Conservation (phyloP, 1,140 invertebrate genomes). For the Aethina tumida region DNA sequence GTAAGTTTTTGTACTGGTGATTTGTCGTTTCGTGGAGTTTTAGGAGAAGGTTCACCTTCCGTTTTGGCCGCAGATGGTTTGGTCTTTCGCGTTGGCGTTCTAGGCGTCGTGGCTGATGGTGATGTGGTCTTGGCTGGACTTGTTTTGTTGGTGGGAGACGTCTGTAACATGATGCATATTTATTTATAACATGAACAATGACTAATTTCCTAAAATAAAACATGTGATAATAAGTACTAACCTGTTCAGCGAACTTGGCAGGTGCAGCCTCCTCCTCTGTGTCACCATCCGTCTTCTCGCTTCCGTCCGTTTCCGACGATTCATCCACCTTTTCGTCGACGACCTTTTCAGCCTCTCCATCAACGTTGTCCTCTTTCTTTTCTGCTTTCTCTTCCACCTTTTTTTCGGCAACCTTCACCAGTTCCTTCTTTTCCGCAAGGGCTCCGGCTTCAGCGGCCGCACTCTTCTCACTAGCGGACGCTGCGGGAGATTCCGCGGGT, state of each 20-base stretch:
- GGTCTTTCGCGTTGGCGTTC: constrained; percentile 37
- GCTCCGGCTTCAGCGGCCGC: constrained; percentile 4
- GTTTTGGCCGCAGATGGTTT: constrained; percentile 24
- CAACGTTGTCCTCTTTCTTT: no score
- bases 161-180: background rate
- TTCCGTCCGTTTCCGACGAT: background rate
- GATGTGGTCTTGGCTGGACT: background rate
- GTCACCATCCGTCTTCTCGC: background rate
- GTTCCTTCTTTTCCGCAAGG: constrained; percentile 6
- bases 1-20: constrained; percentile 19
- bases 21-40: constrained; percentile 32
- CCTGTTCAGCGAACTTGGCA: constrained; percentile 3
- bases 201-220: constrained; percentile 4
- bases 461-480: background rate
- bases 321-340: background rate
- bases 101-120: constrained; percentile 39
- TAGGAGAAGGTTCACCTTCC: constrained; percentile 32
- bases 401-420: constrained; percentile 6
- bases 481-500: constrained; percentile 4
- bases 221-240: constrained; percentile 2
- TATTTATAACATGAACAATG: constrained; percentile 1
- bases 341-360: constrained; percentile 6
- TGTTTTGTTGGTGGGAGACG: background rate
- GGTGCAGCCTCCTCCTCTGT: constrained; percentile 1
- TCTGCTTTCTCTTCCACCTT: constrained; percentile 9